Evolutionary conservation across 2,113 vertebrate genomes (phyloP).

Genomic region (Cairina moschata): DNA sequence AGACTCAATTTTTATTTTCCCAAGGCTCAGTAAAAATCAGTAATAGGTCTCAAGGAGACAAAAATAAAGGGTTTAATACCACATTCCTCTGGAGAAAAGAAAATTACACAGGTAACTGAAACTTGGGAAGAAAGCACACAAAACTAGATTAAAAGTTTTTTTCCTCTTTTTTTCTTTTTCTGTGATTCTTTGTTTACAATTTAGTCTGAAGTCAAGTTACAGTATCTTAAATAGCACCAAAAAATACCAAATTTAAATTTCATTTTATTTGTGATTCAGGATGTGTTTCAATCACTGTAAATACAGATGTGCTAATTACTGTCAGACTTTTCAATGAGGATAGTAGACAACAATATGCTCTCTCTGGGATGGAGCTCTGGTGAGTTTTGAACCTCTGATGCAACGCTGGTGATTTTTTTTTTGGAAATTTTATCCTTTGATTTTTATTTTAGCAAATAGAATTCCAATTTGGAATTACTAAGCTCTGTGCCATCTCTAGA

Average conservation of each 20-base stretch:
- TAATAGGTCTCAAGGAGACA: not conserved
- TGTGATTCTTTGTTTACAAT: not conserved
- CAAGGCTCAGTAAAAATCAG: not conserved
- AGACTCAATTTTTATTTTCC: no score
- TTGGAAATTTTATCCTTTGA: not conserved
- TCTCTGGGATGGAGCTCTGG: not conserved
- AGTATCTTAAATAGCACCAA: not conserved
- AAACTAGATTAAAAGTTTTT: not conserved
- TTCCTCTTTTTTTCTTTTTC: no score
- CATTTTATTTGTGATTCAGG: not conserved
- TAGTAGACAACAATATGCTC: not conserved
- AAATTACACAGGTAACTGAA: not conserved
- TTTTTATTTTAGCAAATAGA: not conserved
- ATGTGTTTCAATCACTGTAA: not conserved
- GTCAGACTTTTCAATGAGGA: not conserved
- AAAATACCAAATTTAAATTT: not conserved
- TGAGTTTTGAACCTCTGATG: not conserved
- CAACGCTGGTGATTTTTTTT: not conserved
- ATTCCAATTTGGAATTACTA: not conserved
- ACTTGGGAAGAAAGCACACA: not conserved
- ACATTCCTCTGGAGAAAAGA: not conserved
- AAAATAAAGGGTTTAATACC: not conserved
- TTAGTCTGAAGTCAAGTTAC: not conserved
- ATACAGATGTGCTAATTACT: not conserved
- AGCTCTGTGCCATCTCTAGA: not conserved